Evolutionary conservation across 1,140 invertebrate genomes (phyloP).

Genomic region (Aphidius ervi): DNA sequence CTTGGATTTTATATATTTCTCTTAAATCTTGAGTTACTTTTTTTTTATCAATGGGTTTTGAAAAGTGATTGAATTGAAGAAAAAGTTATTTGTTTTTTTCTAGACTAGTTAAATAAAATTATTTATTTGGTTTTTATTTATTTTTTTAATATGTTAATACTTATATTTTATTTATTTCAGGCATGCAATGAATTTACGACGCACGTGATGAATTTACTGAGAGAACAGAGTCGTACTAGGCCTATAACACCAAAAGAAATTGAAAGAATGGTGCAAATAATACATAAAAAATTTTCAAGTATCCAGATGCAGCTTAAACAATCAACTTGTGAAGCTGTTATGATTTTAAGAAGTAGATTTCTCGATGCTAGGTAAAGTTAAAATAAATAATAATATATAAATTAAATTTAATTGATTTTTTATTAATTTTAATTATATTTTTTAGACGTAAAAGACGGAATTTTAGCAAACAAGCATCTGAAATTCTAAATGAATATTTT

Average conservation of each 20-base stretch:
- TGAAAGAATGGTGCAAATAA: slow-evolving; percentile 99
- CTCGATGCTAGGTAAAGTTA: slow-evolving; percentile 78
- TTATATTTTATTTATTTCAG: slow-evolving; percentile 54
- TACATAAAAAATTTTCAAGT: slow-evolving; percentile 99
- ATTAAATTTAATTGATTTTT: slow-evolving; percentile 16
- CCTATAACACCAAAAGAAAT: slow-evolving; percentile 95
- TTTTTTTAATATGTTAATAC: no score
- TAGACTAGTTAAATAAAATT: no score
- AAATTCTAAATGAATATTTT: slow-evolving; percentile 99
- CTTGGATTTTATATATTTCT: slow-evolving; percentile 20
- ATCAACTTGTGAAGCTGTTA: slow-evolving; percentile 99
- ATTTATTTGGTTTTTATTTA: no score
- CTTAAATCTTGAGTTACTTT: background rate
- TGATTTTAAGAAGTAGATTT: slow-evolving; percentile 93
- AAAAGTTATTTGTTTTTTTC: no score
- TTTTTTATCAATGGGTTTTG: slow-evolving; percentile 7
- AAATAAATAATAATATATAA: background rate
- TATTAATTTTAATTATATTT: slow-evolving; percentile 21
- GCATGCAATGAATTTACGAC: slow-evolving; percentile 99
- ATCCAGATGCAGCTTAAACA: slow-evolving; percentile 99
- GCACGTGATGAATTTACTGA: slow-evolving; percentile 96
- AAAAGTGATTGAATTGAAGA: no score
- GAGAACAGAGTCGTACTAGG: slow-evolving; percentile 95
- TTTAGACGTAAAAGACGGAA: slow-evolving; percentile 94
- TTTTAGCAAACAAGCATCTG: slow-evolving; percentile 99